Percentiles rank a stretch among this genome's conserved stretches.
These are phyloP conservation scores for Eretmochelys imbricata DNA, from an alignment of 2,113 vertebrate genomes.

Conservation along the genomic window DNA sequence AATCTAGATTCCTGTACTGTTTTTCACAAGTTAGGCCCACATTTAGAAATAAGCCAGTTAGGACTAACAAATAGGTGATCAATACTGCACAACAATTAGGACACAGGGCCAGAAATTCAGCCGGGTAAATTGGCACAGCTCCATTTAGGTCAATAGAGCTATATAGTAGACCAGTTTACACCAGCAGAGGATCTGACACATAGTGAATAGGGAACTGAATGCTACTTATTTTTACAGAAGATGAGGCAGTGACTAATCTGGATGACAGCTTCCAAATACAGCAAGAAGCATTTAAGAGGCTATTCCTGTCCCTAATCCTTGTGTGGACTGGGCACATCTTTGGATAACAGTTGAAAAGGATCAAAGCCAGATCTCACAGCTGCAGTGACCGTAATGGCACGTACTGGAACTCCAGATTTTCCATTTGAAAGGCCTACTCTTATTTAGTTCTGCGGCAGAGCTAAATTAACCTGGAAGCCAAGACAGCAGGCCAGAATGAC, in stretches of 20 bases:
- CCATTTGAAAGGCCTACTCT: background rate
- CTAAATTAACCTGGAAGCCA: background rate
- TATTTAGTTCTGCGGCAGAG: background rate
- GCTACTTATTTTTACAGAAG: background rate
- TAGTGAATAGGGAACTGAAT: background rate
- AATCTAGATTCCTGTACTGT: background rate
- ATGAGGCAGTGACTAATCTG: background rate
- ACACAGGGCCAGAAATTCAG: background rate
- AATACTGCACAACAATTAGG: background rate
- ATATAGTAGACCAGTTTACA: background rate
- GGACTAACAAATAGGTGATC: background rate
- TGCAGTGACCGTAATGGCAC: conserved; percentile 16
- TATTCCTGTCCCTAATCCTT: background rate
- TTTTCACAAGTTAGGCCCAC: background rate
- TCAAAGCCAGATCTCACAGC: conserved; percentile 35
- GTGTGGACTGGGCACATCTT: background rate
- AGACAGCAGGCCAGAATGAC: background rate
- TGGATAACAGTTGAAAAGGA: background rate
- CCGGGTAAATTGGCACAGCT: background rate
- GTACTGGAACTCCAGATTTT: conserved; percentile 12
- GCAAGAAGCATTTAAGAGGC: background rate
- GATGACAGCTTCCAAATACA: background rate
- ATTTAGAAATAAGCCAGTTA: background rate
- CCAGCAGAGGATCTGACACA: background rate
- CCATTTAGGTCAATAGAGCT: background rate